Evolutionary conservation across 2,888 invertebrate genomes (phyloP).

Genomic region (Romanomermis culicivorax): DNA sequence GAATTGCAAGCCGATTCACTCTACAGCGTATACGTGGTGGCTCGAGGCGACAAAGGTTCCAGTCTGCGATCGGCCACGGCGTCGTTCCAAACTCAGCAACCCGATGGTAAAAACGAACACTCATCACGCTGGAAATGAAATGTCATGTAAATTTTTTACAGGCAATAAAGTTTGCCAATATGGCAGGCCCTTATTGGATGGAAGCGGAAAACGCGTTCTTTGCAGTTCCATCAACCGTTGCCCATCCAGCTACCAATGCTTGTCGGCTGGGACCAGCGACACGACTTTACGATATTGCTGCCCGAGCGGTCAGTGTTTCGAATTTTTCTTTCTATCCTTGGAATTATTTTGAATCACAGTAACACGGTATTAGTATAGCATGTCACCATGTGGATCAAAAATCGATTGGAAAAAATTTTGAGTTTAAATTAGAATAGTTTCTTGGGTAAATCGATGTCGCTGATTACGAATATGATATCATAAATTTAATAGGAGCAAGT

Average conservation of each 20-base stretch:
- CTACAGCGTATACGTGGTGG: slow-evolving; percentile 10
- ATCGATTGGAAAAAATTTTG: no score
- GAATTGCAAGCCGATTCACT: slow-evolving; percentile 4
- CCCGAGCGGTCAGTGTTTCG: neutral
- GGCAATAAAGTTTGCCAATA: slow-evolving; percentile 3
- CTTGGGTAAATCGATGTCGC: no score
- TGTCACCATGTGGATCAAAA: no score
- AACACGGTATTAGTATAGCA: no score
- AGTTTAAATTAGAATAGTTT: no score
- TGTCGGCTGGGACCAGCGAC: neutral
- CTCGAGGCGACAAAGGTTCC: slow-evolving; percentile 1
- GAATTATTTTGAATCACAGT: no score
- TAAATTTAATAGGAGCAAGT: no score
- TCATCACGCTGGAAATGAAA: no score
- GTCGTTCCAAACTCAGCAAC: slow-evolving; percentile 5
- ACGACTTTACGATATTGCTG: neutral
- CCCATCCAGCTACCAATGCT: neutral
- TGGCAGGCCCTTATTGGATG: slow-evolving; percentile 3
- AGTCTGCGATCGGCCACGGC: slow-evolving; percentile 8
- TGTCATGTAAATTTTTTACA: no score
- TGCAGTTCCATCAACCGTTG: neutral
- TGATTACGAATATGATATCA: no score
- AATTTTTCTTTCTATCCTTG: no score
- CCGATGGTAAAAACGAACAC: neutral
- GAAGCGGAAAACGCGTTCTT: neutral